Percentiles rank a stretch among this genome's conserved stretches.
Conservation (phyloP, 1,140 invertebrate genomes). For the Zaprionus tsacasi region DNA sequence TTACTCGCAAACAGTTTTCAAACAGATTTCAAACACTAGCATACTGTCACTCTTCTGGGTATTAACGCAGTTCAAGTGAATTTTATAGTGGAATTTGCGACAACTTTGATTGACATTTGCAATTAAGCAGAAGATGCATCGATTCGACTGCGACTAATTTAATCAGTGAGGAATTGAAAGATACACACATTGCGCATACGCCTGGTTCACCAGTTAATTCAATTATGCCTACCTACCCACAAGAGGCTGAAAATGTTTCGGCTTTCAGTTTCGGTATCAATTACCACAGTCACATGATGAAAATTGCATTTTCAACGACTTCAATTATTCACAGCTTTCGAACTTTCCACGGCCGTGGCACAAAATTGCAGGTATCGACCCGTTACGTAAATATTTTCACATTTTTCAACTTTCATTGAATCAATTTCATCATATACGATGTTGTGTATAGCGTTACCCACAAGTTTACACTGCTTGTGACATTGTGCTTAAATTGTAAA, state of each 20-base stretch:
- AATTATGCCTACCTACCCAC: constrained; percentile 32
- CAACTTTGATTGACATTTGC: constrained; percentile 53
- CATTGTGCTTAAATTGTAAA: constrained; percentile 2
- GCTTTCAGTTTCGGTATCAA: not conserved
- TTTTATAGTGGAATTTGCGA: constrained; percentile 42
- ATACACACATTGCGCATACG: constrained; percentile 41
- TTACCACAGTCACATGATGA: constrained; percentile 24
- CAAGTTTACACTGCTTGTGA: not conserved
- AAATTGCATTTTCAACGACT: constrained; percentile 29
- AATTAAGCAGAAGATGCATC: constrained; percentile 22
- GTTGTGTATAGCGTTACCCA: constrained; percentile 7
- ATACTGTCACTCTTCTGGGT: no score
- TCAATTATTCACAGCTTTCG: constrained; percentile 46
- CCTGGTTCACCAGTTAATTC: constrained; percentile 62
- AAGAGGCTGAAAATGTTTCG: constrained; percentile 24
- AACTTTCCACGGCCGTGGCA: constrained; percentile 21
- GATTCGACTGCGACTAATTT: constrained; percentile 47
- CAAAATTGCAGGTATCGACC: constrained; percentile 2
- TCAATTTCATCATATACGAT: constrained; percentile 3
- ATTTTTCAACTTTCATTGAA: no score
- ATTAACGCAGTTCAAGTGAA: constrained; percentile 27
- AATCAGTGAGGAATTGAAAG: constrained; percentile 26
- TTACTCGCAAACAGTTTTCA: no score
- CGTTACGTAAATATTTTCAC: no score
- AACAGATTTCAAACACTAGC: no score